phyloP scores from a whole-genome alignment of 2,888 invertebrate genomes.

The Hypena proboscidalis region DNA sequence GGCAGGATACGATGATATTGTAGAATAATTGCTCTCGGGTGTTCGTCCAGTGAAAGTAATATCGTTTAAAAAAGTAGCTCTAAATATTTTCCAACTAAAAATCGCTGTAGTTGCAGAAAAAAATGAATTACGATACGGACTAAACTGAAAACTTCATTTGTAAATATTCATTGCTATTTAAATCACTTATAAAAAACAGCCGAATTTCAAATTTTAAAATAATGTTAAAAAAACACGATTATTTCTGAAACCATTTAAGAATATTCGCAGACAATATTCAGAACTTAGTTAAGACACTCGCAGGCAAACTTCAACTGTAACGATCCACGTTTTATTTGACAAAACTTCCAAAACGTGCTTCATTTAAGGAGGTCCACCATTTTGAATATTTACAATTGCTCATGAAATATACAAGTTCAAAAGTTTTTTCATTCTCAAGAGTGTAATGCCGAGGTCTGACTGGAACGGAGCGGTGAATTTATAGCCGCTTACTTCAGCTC shows the following conservation, averaged over 20 bases:
- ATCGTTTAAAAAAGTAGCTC: no score
- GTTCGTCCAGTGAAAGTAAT: no score
- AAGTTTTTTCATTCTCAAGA: slow-evolving; percentile 35
- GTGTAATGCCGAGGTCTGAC: no score
- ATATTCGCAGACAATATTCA: slow-evolving; percentile 9
- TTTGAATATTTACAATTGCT: slow-evolving; percentile 43
- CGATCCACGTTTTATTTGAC: slow-evolving; percentile 35
- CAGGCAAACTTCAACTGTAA: slow-evolving; percentile 36
- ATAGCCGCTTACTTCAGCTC: no score
- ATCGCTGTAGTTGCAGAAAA: neutral
- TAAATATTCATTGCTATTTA: no score
- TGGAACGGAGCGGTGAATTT: no score
- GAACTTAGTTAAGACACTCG: slow-evolving; percentile 19
- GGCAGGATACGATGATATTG: no score
- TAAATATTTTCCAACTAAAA: slow-evolving; percentile 8
- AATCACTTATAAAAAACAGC: no score
- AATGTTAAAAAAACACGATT: neutral
- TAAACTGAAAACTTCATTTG: no score
- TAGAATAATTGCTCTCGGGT: no score
- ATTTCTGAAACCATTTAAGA: slow-evolving; percentile 4
- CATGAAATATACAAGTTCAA: slow-evolving; percentile 38
- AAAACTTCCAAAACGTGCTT: slow-evolving; percentile 30
- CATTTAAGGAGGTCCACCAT: slow-evolving; percentile 14
- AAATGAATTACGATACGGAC: slow-evolving; percentile 1
- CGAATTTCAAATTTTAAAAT: no score